Evolutionary conservation across 2,888 invertebrate genomes (phyloP).

Genomic region (Tenthredo mesomela): DNA sequence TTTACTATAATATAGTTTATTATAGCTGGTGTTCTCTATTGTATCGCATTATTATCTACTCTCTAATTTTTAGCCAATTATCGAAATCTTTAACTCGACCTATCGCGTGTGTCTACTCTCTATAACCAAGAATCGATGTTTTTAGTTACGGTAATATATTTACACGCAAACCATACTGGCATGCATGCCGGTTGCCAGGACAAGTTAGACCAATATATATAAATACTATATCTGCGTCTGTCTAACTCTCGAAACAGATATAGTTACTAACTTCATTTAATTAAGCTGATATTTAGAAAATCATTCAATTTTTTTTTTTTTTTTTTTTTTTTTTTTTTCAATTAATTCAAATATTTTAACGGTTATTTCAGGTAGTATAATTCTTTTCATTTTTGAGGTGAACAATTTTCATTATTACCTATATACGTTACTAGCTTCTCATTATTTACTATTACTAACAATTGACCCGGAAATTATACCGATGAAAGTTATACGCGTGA

Average conservation of each 20-base stretch:
- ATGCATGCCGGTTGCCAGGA: constrained; percentile 3
- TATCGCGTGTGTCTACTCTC: not conserved
- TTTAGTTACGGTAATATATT: not conserved
- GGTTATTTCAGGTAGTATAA: too few relatives aligned
- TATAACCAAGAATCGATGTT: not conserved
- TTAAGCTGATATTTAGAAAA: not conserved
- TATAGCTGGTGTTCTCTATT: not conserved
- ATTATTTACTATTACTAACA: not conserved
- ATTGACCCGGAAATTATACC: constrained; percentile 1
- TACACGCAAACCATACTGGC: not conserved
- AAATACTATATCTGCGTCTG: not conserved
- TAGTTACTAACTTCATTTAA: not conserved
- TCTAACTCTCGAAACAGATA: not conserved
- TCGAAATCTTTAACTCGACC: not conserved
- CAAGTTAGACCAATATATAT: constrained; percentile 20
- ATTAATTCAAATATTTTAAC: not conserved
- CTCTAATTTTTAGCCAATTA: not conserved
- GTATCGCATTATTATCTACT: not conserved
- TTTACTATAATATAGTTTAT: not conserved
- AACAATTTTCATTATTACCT: not conserved
- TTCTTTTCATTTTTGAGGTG: not conserved
- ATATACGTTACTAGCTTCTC: not conserved
- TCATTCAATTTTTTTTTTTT: not conserved
- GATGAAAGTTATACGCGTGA: not conserved
- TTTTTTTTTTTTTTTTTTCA: not conserved